A percentile compares a stretch with the other conserved stretches of the same genome.
Evolutionary conservation across 2,797 vertebrate species (phyloP).

Genomic region (Taenioides sp.): DNA sequence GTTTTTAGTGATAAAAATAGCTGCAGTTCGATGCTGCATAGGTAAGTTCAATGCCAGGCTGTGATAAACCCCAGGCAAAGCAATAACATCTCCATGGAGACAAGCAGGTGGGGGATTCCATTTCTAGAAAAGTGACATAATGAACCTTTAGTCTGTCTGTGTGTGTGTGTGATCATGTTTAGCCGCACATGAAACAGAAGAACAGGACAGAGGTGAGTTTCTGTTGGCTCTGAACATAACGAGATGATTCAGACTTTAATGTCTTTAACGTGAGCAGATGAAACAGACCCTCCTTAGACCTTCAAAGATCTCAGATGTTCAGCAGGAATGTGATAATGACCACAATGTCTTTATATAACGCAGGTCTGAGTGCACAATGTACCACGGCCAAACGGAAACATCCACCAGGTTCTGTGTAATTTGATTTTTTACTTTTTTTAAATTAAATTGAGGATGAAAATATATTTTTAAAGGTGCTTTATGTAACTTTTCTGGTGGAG

Average conservation of each 20-base stretch:
- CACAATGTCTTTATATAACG: neutral
- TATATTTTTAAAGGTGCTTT: no score
- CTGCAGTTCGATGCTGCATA: no score
- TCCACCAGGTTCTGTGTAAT: no score
- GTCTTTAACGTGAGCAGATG: neutral
- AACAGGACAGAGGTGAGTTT: neutral
- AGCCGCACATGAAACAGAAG: conserved; percentile 23
- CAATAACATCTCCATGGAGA: no score
- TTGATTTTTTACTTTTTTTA: no score
- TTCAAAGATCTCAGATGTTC: neutral
- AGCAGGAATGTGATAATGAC: conserved; percentile 1
- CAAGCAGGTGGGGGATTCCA: no score
- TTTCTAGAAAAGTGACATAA: no score
- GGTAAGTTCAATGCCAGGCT: no score
- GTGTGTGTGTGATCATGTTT: neutral
- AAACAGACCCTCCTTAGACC: conserved; percentile 7
- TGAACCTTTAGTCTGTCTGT: no score
- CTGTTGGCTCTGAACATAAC: neutral
- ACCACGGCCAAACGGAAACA: neutral
- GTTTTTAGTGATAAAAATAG: no score
- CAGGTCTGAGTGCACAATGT: neutral
- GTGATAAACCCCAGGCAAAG: no score
- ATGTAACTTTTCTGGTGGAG: no score
- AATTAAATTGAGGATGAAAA: neutral
- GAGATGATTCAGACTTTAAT: neutral